phyloP scores from a whole-genome alignment of 2,113 vertebrate genomes.

The Coturnix japonica region DNA sequence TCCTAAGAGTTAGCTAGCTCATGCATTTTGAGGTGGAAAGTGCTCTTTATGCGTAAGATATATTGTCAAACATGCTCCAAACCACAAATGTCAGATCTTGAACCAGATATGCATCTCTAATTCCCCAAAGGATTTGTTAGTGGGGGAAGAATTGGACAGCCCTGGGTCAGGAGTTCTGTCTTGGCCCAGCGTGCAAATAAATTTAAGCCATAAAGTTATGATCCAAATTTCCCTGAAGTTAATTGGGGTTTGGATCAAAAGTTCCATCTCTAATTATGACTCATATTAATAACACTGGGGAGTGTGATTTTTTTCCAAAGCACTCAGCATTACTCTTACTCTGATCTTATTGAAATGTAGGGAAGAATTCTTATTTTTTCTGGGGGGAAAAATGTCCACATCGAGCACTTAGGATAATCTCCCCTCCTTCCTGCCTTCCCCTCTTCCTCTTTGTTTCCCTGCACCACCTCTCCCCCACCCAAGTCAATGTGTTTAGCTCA shows the following conservation, averaged over 20 bases:
- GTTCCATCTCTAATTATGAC: conserved; percentile 68
- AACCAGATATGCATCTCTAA: conserved; percentile 44
- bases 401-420: neutral
- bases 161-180: conserved; percentile 53
- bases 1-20: neutral
- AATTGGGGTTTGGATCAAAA: conserved; percentile 67
- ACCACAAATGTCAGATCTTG: conserved; percentile 55
- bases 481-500: neutral
- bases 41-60: neutral
- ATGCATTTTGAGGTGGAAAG: conserved; percentile 13
- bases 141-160: conserved; percentile 25
- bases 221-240: conserved; percentile 67
- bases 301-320: conserved; percentile 53
- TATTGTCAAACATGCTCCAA: conserved; percentile 47
- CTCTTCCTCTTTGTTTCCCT: neutral
- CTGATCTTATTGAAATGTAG: neutral
- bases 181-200: conserved; percentile 51
- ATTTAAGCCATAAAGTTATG: conserved; percentile 51
- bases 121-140: conserved; percentile 32
- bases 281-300: conserved; percentile 59
- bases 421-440: neutral
- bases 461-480: neutral
- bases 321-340: neutral
- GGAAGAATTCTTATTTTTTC: conserved; percentile 7
- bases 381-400: fast-evolving